phyloP scores from a whole-genome alignment of 2,113 vertebrate genomes.

The Lagenorhynchus albirostris region DNA sequence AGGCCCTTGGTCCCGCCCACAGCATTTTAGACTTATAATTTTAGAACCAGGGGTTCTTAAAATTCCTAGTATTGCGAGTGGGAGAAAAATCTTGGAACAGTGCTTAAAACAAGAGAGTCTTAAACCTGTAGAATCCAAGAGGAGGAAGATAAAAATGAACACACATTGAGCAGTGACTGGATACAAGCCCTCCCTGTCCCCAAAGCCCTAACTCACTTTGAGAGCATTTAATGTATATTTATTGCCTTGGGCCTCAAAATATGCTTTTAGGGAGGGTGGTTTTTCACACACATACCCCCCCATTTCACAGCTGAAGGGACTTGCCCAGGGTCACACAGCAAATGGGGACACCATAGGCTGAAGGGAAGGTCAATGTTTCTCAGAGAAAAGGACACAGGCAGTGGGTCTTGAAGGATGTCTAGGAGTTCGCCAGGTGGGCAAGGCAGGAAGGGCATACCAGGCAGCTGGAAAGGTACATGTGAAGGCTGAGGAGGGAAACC shows the following conservation, averaged over 20 bases:
- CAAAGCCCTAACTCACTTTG: not conserved
- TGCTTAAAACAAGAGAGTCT: conserved; percentile 53
- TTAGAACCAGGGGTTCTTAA: conserved; percentile 70
- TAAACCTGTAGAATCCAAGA: not conserved
- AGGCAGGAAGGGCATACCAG: not conserved
- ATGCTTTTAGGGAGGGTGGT: not conserved
- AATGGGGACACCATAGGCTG: not conserved
- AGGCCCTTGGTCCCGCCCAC: not conserved
- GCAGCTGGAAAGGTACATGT: not conserved
- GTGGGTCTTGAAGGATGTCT: not conserved
- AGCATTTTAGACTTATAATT: conserved; percentile 62
- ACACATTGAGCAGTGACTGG: not conserved
- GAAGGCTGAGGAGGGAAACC: not conserved
- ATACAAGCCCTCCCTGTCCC: too few species aligned
- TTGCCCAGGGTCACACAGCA: not conserved
- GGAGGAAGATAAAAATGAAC: not conserved
- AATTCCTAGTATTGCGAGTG: conserved; percentile 40
- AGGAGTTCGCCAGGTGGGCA: not conserved
- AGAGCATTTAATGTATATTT: not conserved
- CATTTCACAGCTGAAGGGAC: not conserved
- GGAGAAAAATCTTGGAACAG: conserved; percentile 56
- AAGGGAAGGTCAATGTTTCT: not conserved
- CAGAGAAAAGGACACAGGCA: not conserved
- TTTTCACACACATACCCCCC: not conserved
- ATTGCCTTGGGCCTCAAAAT: not conserved